Percentiles rank a stretch among this genome's conserved stretches.
phyloP scores from a whole-genome alignment of 2,888 invertebrate genomes.

The Perdita meconis region DNA sequence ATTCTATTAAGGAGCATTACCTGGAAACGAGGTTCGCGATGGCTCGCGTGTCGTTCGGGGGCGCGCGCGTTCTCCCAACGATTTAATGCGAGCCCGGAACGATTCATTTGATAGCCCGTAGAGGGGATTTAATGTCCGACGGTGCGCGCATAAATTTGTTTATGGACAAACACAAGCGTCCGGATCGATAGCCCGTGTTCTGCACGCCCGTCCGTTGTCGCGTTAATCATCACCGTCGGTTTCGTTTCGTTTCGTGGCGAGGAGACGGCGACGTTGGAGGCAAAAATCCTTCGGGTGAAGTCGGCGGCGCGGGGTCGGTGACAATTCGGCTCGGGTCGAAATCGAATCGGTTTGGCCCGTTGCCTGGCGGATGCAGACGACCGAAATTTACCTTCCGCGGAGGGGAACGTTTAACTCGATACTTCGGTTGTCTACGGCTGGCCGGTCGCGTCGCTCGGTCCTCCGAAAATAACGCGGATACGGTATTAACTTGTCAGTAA shows the following conservation, averaged over 20 bases:
- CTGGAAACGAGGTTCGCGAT: background rate
- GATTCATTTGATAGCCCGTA: conserved; percentile 17
- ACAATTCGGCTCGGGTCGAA: conserved; percentile 32
- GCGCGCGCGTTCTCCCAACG: conserved; percentile 5
- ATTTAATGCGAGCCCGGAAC: conserved; percentile 37
- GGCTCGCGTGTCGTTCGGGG: conserved; percentile 14
- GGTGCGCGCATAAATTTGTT: conserved; percentile 31
- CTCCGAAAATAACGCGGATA: background rate
- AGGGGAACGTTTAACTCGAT: conserved; percentile 64
- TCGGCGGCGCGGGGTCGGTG: conserved; percentile 21
- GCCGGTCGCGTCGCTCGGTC: background rate
- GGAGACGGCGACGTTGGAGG: background rate
- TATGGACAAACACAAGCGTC: conserved; percentile 23
- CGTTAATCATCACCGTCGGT: conserved; percentile 12
- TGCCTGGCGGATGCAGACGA: conserved; percentile 67
- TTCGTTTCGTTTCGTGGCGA: background rate
- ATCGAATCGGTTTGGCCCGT: conserved; percentile 55
- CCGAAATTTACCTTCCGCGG: conserved; percentile 64
- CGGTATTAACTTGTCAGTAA: background rate
- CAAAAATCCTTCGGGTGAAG: conserved; percentile 37
- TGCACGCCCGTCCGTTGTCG: background rate
- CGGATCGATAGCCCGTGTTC: conserved; percentile 17
- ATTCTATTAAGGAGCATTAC: conserved; percentile 32
- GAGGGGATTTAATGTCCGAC: conserved; percentile 3
- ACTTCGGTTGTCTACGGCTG: conserved; percentile 16